A percentile compares a stretch with the other conserved stretches of the same genome.
These are phyloP conservation scores for Siderastrea radians DNA, from an alignment of 92 coral and sea anemone genomes.

Conservation along the genomic window DNA sequence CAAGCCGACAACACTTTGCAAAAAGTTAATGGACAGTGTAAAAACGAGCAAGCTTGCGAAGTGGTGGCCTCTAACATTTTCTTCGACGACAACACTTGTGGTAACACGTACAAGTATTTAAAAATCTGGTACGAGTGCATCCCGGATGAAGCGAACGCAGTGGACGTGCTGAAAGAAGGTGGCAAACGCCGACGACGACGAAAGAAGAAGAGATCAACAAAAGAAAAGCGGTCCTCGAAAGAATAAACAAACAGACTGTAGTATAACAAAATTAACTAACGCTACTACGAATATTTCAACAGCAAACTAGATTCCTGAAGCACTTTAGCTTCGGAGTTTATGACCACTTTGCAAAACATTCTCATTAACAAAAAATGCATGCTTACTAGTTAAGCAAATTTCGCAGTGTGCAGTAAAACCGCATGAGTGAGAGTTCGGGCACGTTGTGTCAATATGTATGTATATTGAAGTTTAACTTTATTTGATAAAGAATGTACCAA, in stretches of 20 bases:
- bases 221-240: constrained; percentile 93
- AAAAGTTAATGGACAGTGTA: constrained; percentile 97
- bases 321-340: constrained; percentile 63
- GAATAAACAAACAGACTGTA: constrained; percentile 61
- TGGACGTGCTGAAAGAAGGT: constrained; percentile 98
- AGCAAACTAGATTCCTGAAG: constrained; percentile 61
- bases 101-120: constrained; percentile 98
- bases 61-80: constrained; percentile 99
- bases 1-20: constrained; percentile 73
- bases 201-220: constrained; percentile 95
- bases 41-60: constrained; percentile 99
- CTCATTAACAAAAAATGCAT: constrained; percentile 60
- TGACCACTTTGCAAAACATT: constrained; percentile 58
- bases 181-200: constrained; percentile 97
- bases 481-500: constrained; percentile 91
- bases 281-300: constrained; percentile 55
- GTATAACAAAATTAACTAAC: constrained; percentile 46
- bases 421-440: constrained; percentile 69
- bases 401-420: constrained; percentile 79
- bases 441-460: constrained; percentile 96
- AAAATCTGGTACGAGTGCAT: constrained; percentile 99
- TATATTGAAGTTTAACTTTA: constrained; percentile 96
- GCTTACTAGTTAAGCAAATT: constrained; percentile 91
- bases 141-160: constrained; percentile 98
- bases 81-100: constrained; percentile 99